Percentiles rank a stretch among this genome's conserved stretches.
Evolutionary conservation across 2,113 vertebrate genomes (phyloP).

Genomic region (Dermatemys mawii): DNA sequence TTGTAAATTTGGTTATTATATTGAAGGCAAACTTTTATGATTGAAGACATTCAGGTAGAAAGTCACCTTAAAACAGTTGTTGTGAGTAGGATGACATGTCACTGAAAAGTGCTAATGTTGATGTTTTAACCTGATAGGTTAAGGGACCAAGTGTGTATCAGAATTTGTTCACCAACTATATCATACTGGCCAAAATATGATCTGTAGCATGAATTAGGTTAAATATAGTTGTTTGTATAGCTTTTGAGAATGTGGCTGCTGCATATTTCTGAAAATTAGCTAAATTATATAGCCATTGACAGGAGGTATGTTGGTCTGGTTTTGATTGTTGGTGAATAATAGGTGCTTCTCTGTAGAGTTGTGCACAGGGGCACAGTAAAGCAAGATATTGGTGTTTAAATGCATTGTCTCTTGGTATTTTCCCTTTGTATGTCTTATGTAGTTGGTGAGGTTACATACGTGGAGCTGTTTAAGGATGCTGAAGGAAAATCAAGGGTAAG

Average conservation of each 20-base stretch:
- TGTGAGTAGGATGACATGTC: conserved; percentile 84
- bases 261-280: conserved; percentile 91
- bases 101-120: conserved; percentile 79
- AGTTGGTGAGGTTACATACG: conserved; percentile 99
- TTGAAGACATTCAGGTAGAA: conserved; percentile 88
- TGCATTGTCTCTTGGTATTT: conserved; percentile 99
- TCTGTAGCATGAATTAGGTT: conserved; percentile 92
- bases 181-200: conserved; percentile 89
- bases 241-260: conserved; percentile 92
- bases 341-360: conserved; percentile 96
- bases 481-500: conserved; percentile 99
- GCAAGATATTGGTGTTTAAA: conserved; percentile 97
- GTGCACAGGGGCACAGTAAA: conserved; percentile 94
- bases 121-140: conserved; percentile 82
- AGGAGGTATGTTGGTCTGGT: conserved; percentile 94
- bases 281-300: conserved; percentile 92
- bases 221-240: conserved; percentile 89
- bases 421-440: conserved; percentile 99
- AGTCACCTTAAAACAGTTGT: conserved; percentile 91
- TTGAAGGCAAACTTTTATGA: conserved; percentile 84
- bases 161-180: conserved; percentile 94
- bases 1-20: conserved; percentile 84
- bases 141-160: conserved; percentile 82
- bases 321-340: conserved; percentile 93
- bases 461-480: conserved; percentile 99